Evolutionary conservation across 2,113 vertebrate genomes (phyloP).

Genomic region (Anguilla japonica): DNA sequence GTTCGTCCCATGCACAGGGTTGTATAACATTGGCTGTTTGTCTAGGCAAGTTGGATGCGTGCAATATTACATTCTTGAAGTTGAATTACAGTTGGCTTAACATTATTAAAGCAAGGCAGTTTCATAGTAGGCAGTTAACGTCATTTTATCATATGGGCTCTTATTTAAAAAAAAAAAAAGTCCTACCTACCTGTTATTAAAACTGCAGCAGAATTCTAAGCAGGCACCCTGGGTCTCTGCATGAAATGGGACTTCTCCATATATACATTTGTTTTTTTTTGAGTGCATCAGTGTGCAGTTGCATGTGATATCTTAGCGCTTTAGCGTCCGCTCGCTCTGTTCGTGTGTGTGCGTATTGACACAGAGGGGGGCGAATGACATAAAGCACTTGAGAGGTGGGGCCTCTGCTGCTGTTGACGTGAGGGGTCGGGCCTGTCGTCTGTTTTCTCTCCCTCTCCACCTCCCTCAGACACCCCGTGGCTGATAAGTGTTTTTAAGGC

Average conservation of each 20-base stretch:
- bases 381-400: background rate
- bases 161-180: background rate
- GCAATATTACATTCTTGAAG: no score
- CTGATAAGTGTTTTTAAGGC: slow-evolving; percentile 11
- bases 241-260: no score
- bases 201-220: no score
- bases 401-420: background rate
- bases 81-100: background rate
- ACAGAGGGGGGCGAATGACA: background rate
- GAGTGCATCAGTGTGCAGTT: no score
- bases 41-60: no score
- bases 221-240: no score
- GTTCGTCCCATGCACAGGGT: background rate
- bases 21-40: background rate
- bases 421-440: slow-evolving; percentile 7
- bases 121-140: background rate
- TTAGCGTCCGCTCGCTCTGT: background rate
- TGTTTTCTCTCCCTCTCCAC: background rate
- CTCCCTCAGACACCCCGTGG: background rate
- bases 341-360: background rate
- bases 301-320: no score
- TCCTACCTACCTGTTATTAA: background rate
- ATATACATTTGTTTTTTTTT: background rate
- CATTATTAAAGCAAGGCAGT: slow-evolving; percentile 43
- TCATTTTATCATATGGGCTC: background rate